Evolutionary conservation across 2,888 invertebrate genomes (phyloP), one percentile per base, ranked within the genome.

Genomic region (Limulus polyphemus): DNA sequence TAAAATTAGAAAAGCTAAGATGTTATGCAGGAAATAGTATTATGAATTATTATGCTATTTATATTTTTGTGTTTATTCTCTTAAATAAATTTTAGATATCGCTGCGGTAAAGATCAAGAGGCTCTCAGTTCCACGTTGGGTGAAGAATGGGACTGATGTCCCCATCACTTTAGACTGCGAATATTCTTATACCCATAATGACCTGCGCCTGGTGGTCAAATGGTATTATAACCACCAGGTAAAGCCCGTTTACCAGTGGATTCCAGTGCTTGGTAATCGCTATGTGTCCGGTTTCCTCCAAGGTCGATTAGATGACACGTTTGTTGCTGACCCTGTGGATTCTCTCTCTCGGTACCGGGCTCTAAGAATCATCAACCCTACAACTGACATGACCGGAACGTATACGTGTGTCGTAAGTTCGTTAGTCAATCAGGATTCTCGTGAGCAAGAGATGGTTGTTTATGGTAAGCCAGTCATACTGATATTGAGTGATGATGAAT

Each of bases 191-290:
- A 65, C 69, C 50, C 61, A 67, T 61, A 63, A 66, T 47, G 69
- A 70, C 49, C 58, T 62, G 2, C 65, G 62, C 11, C 61, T 70
- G 12, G 70, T 70, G 49, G 70, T 70, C 32, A 70, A 70, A 58
- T 70, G 70, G 70, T 70, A 69, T 57, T 68, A 69, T 50, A 67
- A 70, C 55, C 67, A 70, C 10, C 68, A 69, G 49, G 60, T 66
- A n/a, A 67, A 70, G 54, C 70, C 70, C 10, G 67, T 70, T 13
- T 70, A 70, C 58, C 70, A 70, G 57, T 70, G 69, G 68, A 70
- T 70, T 7, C 68, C 69, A n/a, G 70, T 70, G 47, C 61, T 65
- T 11, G 62, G 67, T 13, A 64, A 63, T 16, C 60, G 69, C 11
- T 62, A 66, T 59, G 67, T 65, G 16, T 68, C 69, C 0, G 65